phyloP scores from a whole-genome alignment of 2,888 invertebrate species.

The Lycocerus yunnanus region DNA sequence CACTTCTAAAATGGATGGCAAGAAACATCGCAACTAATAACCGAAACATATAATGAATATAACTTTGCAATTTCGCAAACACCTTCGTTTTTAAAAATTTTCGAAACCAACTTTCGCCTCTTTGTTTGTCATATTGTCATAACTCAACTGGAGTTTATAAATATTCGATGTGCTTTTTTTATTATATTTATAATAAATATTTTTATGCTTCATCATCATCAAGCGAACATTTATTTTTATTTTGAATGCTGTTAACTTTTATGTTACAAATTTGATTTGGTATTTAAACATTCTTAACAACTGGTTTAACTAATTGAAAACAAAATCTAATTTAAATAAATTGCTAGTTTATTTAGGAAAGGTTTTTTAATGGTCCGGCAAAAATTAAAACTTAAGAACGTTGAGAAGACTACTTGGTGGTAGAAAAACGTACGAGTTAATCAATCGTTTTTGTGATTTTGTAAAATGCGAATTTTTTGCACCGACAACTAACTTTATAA shows the following conservation, averaged over 20 bases:
- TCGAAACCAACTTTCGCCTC: background rate
- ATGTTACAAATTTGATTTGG: background rate
- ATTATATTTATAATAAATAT: background rate
- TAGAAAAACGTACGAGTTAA: background rate
- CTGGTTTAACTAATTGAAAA: background rate
- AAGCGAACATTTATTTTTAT: background rate
- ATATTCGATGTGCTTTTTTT: background rate
- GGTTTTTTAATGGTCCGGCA: background rate
- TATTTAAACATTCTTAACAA: background rate
- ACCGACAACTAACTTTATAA: background rate
- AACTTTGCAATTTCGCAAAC: constrained; percentile 11
- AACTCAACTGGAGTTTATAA: background rate
- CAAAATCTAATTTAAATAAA: background rate
- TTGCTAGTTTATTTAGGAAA: background rate
- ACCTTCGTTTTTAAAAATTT: background rate
- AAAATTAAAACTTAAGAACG: background rate
- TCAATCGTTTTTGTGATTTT: background rate
- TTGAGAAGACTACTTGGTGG: background rate
- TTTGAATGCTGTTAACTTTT: background rate
- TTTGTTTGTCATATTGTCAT: background rate
- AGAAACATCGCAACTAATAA: constrained; percentile 30
- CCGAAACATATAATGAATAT: constrained; percentile 29
- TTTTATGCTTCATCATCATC: background rate
- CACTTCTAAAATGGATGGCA: constrained; percentile 58
- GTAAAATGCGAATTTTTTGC: background rate